Conservation (phyloP, 2,888 invertebrate species). For the Eupithecia inturbata region DNA sequence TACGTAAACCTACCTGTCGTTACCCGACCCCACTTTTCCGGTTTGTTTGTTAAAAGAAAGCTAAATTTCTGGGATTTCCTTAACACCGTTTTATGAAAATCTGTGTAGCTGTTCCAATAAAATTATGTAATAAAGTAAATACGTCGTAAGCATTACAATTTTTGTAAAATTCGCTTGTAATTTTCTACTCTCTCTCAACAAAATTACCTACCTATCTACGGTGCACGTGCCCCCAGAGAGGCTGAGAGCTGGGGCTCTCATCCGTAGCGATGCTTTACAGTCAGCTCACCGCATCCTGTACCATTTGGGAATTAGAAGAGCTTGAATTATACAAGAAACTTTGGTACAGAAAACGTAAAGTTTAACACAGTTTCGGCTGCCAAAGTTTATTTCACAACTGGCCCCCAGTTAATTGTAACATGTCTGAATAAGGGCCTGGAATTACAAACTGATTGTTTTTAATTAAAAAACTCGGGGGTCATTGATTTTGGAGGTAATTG, state of each 20-base stretch:
- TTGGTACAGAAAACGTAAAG: background rate
- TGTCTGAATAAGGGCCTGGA: constrained; percentile 1
- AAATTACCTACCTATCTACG: background rate
- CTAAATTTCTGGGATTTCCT: background rate
- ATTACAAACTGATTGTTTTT: constrained; percentile 8
- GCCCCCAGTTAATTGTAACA: constrained; percentile 10
- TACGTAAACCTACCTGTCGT: background rate
- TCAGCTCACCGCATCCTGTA: constrained; percentile 1
- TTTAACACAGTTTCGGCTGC: background rate
- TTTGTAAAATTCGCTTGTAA: background rate
- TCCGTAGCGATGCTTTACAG: background rate
- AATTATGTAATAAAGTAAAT: no score
- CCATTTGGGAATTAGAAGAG: constrained; percentile 11
- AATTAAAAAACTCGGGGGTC: constrained; percentile 11
- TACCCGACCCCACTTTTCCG: background rate
- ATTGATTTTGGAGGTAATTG: background rate
- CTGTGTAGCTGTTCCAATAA: no score
- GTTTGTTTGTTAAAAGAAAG: background rate
- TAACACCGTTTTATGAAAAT: no score
- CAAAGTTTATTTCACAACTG: constrained; percentile 9
- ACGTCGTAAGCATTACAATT: no score
- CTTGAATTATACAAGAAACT: constrained; percentile 10
- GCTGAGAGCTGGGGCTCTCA: background rate
- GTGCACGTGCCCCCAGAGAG: background rate
- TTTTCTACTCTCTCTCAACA: background rate